Percentiles rank a stretch among this genome's conserved stretches.
Conservation (phyloP, 1,140 invertebrate genomes). For the Drosophila ficusphila region DNA sequence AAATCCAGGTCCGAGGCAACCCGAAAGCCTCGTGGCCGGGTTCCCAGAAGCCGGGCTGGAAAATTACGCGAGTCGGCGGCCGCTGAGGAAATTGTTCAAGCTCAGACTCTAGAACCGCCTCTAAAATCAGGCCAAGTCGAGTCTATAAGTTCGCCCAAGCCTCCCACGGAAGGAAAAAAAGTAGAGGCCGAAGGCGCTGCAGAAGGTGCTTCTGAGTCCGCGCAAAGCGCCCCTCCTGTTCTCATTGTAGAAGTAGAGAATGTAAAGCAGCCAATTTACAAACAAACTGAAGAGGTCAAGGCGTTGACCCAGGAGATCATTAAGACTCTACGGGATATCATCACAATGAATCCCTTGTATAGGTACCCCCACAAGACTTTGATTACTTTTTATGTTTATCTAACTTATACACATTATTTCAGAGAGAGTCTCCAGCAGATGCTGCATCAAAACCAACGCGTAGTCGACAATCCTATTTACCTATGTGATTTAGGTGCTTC, state of each 20-base stretch:
- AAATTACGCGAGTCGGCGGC: slow-evolving; percentile 25
- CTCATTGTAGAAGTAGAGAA: slow-evolving; percentile 99
- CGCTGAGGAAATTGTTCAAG: slow-evolving; percentile 38
- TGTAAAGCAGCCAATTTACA: slow-evolving; percentile 94
- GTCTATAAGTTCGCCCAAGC: not conserved
- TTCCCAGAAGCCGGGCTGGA: slow-evolving; percentile 10
- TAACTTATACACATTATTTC: not conserved
- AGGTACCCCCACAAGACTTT: slow-evolving; percentile 77
- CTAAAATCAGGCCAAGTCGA: slow-evolving; percentile 41
- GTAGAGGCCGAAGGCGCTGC: not conserved
- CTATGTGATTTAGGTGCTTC: slow-evolving; percentile 98
- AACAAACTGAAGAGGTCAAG: slow-evolving; percentile 97
- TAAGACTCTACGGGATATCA: slow-evolving; percentile 98
- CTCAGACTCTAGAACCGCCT: slow-evolving; percentile 49
- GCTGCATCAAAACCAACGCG: slow-evolving; percentile 96
- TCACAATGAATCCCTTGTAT: slow-evolving; percentile 97
- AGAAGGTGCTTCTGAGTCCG: slow-evolving; percentile 66
- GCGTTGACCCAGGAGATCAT: slow-evolving; percentile 98
- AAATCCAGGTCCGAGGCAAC: slow-evolving; percentile 58
- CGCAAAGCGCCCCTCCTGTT: slow-evolving; percentile 85
- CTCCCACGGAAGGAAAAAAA: not conserved
- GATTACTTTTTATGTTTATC: not conserved
- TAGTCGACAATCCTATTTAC: slow-evolving; percentile 99
- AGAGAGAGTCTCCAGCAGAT: slow-evolving; percentile 96
- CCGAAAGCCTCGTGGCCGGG: slow-evolving; percentile 83